These are phyloP conservation scores for Pelochelys cantorii DNA, from an alignment of 2,797 vertebrate genomes.

Conservation along the genomic window DNA sequence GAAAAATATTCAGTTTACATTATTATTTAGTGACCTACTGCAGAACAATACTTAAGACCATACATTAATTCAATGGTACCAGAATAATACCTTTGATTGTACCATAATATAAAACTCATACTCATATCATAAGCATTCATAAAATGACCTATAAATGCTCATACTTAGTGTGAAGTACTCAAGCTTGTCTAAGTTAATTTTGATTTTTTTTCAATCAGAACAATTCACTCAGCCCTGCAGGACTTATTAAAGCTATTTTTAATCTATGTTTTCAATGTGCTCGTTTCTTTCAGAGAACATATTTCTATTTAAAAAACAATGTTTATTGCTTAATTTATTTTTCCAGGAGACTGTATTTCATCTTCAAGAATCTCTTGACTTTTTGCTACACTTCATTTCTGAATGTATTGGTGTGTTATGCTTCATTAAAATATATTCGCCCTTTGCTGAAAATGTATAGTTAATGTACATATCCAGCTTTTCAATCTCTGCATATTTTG, in stretches of 20 bases:
- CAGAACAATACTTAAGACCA: neutral
- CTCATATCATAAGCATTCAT: neutral
- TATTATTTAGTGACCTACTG: neutral
- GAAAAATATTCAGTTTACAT: neutral
- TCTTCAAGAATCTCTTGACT: neutral
- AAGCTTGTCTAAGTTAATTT: neutral
- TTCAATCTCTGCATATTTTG: neutral
- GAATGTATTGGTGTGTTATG: neutral
- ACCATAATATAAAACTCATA: neutral
- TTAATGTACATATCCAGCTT: fast-evolving
- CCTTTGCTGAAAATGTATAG: neutral
- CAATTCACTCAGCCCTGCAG: neutral
- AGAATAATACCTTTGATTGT: neutral
- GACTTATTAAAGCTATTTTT: neutral
- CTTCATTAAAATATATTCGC: neutral
- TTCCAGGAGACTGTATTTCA: neutral
- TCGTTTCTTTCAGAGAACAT: neutral
- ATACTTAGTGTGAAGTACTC: neutral
- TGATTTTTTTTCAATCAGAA: neutral
- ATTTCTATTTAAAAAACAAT: neutral
- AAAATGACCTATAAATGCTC: neutral
- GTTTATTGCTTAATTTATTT: neutral
- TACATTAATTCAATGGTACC: neutral
- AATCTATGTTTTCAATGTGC: neutral
- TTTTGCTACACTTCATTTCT: neutral